These are phyloP conservation scores for Erythrocebus patas DNA, from an alignment of 2,113 vertebrate genomes.

Conservation along the genomic window DNA sequence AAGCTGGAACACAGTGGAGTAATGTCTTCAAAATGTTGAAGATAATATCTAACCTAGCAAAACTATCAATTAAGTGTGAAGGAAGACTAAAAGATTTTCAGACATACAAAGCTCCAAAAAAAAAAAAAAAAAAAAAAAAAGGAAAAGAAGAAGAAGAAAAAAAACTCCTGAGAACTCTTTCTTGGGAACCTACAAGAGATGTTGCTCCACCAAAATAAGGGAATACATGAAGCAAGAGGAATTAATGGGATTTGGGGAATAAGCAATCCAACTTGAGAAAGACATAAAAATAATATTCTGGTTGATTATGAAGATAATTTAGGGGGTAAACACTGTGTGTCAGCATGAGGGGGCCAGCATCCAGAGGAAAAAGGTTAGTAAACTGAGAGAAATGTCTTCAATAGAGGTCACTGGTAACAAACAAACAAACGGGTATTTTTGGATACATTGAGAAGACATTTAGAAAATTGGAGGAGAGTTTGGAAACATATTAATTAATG, in stretches of 20 bases:
- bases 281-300: not conserved
- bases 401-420: not conserved
- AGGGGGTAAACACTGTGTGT: too few species aligned
- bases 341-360: not conserved
- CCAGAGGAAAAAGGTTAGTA: too few species aligned
- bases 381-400: not conserved
- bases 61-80: not conserved
- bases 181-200: not conserved
- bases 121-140: not conserved
- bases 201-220: not conserved
- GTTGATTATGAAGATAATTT: not conserved
- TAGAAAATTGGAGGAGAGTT: not conserved
- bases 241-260: not conserved
- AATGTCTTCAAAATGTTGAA: not conserved
- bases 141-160: too few species aligned
- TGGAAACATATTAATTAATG: not conserved
- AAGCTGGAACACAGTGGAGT: not conserved
- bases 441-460: not conserved
- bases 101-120: too few species aligned
- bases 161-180: not conserved
- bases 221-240: not conserved
- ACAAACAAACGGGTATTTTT: not conserved
- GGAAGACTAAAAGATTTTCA: not conserved
- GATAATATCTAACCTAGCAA: not conserved
- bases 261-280: not conserved